Evolutionary conservation across 2,888 invertebrate species (phyloP), one percentile per base, ranked within the genome.

Genomic region (Aphidoletes aphidimyza): DNA sequence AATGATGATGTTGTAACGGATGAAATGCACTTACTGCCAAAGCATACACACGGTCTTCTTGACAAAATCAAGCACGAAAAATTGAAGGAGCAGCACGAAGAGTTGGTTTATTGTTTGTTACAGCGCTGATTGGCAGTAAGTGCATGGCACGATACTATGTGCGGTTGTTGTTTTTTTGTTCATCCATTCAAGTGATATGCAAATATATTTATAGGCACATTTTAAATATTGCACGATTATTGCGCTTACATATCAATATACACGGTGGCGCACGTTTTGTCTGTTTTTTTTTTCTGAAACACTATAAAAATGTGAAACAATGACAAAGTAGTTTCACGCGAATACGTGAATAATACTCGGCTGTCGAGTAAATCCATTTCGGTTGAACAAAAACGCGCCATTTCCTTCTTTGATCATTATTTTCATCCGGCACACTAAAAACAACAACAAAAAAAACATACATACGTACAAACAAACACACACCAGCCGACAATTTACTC

Each of bases 161-260:
- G 5, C n/a, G 19, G 22, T 6, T 47, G 22, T 54, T 54, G 9
- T 9, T 9, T 22, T 30, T 26, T 59, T 59, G 9, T 47, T 47
- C 59, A 2, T 59, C 59, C 14, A 19, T 36, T 8, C n/a, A 22
- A 81, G 19, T 37, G 37, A 81, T 81, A 81, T 81, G 81, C 81
- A 81, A 37, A 81, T 81, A 81, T 69, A 69, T 69, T 69, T 69
- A 69, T 81, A 81, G 81, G 81, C 81, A 22, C 37, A 81, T n/a
- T 81, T 81, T 81, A n/a, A 81, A 81, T 81, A 81, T 81, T 81
- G 37, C 37, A 81, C 37, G 81, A 81, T 81, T 81, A n/a, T 81
- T 37, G 81, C 22, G 81, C 37, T 81, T 37, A 37, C 37, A 37
- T 69, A 69, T 69, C 69, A 30, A 69, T 69, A 69, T 6, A 6